Conservation (phyloP, 1,140 invertebrate species). For the Drosophila kepulauana region DNA sequence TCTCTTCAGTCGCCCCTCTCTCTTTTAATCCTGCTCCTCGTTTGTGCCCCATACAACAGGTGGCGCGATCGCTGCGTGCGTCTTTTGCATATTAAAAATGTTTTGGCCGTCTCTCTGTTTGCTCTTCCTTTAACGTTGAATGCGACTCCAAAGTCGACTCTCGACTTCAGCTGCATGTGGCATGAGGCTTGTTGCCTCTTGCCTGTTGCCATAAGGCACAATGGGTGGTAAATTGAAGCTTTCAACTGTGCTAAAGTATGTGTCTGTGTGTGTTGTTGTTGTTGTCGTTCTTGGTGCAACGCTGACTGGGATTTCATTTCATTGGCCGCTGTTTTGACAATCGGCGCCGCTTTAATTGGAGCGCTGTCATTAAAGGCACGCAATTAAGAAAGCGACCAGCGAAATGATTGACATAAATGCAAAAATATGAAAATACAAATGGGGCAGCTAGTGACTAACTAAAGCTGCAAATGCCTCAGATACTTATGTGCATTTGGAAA, state of each 20-base stretch:
- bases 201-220: slow-evolving; percentile 68
- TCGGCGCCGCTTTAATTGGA: slow-evolving; percentile 76
- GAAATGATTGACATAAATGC: slow-evolving; percentile 7
- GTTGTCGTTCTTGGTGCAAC: slow-evolving; percentile 25
- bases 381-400: slow-evolving; percentile 45
- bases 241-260: slow-evolving; percentile 59
- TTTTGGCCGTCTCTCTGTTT: slow-evolving; percentile 13
- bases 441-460: neutral
- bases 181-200: slow-evolving; percentile 11
- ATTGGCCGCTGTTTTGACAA: slow-evolving; percentile 78
- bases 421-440: neutral
- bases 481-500: too few relatives aligned
- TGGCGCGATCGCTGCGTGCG: slow-evolving; percentile 54
- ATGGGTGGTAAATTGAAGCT: slow-evolving; percentile 81
- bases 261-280: slow-evolving; percentile 37
- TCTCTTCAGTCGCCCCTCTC: neutral
- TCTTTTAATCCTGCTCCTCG: neutral
- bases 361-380: slow-evolving; percentile 76
- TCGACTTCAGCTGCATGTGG: neutral
- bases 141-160: slow-evolving; percentile 8
- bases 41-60: slow-evolving; percentile 30
- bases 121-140: slow-evolving; percentile 10
- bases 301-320: slow-evolving; percentile 63
- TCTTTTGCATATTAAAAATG: slow-evolving; percentile 59
- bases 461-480: neutral